Evolutionary conservation across 2,113 vertebrate genomes (phyloP), one percentile per base, ranked within the genome.

Genomic region (Camelus bactrianus): DNA sequence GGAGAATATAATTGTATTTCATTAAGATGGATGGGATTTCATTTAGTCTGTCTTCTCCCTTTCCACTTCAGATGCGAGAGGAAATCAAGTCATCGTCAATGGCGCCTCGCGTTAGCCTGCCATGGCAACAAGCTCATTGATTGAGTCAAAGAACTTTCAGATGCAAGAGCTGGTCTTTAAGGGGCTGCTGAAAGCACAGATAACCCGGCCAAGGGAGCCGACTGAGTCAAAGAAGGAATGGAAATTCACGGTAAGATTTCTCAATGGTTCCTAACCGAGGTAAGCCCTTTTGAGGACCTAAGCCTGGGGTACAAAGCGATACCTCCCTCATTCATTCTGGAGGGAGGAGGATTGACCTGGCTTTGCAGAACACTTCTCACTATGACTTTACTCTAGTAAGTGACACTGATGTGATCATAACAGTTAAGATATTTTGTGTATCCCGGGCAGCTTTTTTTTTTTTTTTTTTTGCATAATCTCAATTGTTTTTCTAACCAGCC

Each of bases 1-100:
- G 99, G 99, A 99, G 99, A 99, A 99, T 99, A 99, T 99, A 99
- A 99, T 99, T 99, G 99, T 99, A 99, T 99, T 99, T 99, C 99
- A 99, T 99, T 99, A 99, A 99, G 99, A 99, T 99, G 99, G 99
- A 99, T 99, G 99, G 99, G 99, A 99, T 99, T 99, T 99, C 99
- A 99, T 99, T 99, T 99, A 99, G 99, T 99, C 99, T 99, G 99
- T 99, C 99, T 99, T 99, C 99, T 99, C 98, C 98, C 99, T 99
- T 99, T 99, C 99, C 99, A 99, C 99, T 99, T 99, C 99, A 99
- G 99, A 98, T 99, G 98, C 85, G 98, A 99, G 99, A 99, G 99
- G 99, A 99, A 99, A 99, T 99, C 99, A 99, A 99, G 99, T 99
- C 99, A 99, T 99, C 99, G 97, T 98, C 99, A 98, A 93, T 99